Conservation (phyloP, 2,888 invertebrate genomes). For the Standfussiana lucernea region DNA sequence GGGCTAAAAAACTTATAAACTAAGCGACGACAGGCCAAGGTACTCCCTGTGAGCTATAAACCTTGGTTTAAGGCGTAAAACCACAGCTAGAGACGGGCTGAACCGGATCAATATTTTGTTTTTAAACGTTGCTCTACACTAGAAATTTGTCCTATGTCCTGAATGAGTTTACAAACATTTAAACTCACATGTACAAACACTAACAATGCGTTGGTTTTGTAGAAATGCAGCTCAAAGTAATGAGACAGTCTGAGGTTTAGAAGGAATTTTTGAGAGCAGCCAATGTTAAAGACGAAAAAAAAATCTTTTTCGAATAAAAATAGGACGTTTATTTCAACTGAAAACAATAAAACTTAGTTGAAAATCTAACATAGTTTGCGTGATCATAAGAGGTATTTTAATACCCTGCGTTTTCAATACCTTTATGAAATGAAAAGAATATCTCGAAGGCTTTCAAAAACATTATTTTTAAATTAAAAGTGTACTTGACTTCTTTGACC, state of each 20-base stretch:
- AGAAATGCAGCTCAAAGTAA: background rate
- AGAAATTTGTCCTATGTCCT: too few relatives aligned
- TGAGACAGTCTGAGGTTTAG: background rate
- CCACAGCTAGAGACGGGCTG: background rate
- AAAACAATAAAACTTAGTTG: background rate
- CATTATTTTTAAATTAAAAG: slow-evolving; percentile 13
- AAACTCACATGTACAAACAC: background rate
- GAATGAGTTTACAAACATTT: too few relatives aligned
- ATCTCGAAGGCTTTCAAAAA: slow-evolving; percentile 4
- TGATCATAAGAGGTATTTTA: background rate
- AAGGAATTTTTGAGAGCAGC: too few relatives aligned
- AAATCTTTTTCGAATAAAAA: background rate
- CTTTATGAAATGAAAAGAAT: slow-evolving; percentile 1
- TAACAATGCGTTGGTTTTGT: background rate
- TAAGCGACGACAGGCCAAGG: background rate
- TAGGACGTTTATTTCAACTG: background rate
- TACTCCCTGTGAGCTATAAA: background rate
- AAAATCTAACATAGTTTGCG: background rate
- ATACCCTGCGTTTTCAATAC: background rate
- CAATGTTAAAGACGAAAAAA: background rate
- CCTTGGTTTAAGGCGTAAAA: background rate
- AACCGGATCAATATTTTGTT: background rate
- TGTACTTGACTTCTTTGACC: background rate
- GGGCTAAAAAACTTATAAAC: too few relatives aligned
- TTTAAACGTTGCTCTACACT: background rate